Evolutionary conservation across 2,113 vertebrate genomes (phyloP).

Genomic region (Mesoclemmys tuberculata): DNA sequence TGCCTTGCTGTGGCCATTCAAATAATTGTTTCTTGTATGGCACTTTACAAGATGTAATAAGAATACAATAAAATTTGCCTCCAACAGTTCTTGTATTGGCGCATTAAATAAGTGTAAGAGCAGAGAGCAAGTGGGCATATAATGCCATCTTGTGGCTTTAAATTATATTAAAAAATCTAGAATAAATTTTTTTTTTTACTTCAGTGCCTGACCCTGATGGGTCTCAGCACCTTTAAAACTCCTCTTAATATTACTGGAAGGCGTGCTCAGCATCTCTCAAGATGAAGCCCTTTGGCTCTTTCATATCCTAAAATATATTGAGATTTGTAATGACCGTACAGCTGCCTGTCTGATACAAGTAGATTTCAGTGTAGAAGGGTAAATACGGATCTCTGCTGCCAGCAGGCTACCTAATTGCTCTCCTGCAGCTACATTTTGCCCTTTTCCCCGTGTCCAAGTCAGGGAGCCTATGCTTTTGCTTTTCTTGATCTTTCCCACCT

Average conservation of each 20-base stretch:
- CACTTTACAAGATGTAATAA: background rate
- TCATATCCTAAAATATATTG: background rate
- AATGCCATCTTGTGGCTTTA: slow-evolving; percentile 71
- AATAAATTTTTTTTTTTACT: background rate
- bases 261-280: rapidly evolving
- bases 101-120: background rate
- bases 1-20: background rate
- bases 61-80: background rate
- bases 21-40: background rate
- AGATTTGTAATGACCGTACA: background rate
- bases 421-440: background rate
- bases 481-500: background rate
- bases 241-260: background rate
- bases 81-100: background rate
- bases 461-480: background rate
- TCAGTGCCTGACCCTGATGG: background rate
- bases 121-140: background rate
- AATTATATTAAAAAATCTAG: background rate
- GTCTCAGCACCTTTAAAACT: background rate
- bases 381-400: background rate
- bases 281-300: background rate
- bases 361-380: background rate
- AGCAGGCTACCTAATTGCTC: background rate
- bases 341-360: background rate
- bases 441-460: background rate